Percentiles rank a stretch among this genome's conserved stretches.
phyloP scores from a whole-genome alignment of 2,888 invertebrate species.

The Zhuqinia jingwanae region DNA sequence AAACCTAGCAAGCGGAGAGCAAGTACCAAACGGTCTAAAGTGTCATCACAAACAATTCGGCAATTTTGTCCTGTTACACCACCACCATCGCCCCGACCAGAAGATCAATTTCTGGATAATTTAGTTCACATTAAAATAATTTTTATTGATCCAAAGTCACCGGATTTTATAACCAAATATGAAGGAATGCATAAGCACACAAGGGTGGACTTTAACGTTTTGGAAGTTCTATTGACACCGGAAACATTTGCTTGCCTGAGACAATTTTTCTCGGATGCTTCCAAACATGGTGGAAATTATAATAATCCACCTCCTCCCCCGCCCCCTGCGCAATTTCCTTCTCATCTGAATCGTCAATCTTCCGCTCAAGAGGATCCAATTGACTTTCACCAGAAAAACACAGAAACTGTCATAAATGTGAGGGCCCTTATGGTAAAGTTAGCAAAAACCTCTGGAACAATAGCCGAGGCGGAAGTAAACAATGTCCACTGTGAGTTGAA shows the following conservation, averaged over 20 bases:
- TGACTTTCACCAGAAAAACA: slow-evolving; percentile 71
- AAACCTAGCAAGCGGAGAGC: slow-evolving; percentile 53
- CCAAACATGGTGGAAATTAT: slow-evolving; percentile 45
- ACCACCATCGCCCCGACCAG: slow-evolving; percentile 85
- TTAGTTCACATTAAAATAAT: slow-evolving; percentile 87
- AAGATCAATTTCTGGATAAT: slow-evolving; percentile 83
- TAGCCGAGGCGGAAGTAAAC: slow-evolving; percentile 76
- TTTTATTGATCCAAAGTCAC: slow-evolving; percentile 86
- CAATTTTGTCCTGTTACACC: slow-evolving; percentile 83
- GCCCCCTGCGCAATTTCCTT: background rate
- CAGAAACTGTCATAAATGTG: slow-evolving; percentile 77
- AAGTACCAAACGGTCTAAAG: slow-evolving; percentile 43
- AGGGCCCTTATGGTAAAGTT: slow-evolving; percentile 76
- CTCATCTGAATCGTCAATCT: background rate
- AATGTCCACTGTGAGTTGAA: slow-evolving; percentile 75
- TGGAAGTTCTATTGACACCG: slow-evolving; percentile 87
- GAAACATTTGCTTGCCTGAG: slow-evolving; percentile 76
- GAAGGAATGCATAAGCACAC: slow-evolving; percentile 86
- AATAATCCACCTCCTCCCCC: slow-evolving; percentile 5
- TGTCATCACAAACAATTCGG: background rate
- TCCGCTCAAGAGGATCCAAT: background rate
- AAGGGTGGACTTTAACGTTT: slow-evolving; percentile 93
- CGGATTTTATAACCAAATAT: slow-evolving; percentile 85
- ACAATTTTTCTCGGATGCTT: slow-evolving; percentile 77
- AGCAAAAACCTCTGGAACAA: slow-evolving; percentile 60